Evolutionary conservation across 2,797 vertebrate genomes (phyloP).

Genomic region (Nannoperca australis): DNA sequence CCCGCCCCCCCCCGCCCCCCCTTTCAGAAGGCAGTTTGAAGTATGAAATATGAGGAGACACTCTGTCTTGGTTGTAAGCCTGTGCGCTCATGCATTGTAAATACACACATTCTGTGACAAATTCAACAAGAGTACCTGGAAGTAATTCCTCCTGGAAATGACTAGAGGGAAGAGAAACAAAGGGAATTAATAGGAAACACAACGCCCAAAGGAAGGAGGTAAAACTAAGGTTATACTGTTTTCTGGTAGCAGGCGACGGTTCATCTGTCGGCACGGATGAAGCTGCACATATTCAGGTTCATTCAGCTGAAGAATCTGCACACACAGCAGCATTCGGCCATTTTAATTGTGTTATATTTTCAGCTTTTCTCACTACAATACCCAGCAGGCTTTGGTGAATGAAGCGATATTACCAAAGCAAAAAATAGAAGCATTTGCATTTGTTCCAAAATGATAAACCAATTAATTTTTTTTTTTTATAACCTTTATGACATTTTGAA

Average conservation of each 20-base stretch:
- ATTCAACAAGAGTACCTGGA: neutral
- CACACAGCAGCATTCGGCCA: neutral
- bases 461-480: neutral
- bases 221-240: neutral
- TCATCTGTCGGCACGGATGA: neutral
- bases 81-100: conserved; percentile 1
- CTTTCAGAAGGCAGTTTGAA: conserved; percentile 21
- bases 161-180: neutral
- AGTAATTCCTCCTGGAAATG: conserved; percentile 27
- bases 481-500: neutral
- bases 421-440: neutral
- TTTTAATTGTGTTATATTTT: neutral
- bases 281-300: neutral
- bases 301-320: neutral
- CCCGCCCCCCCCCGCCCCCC: too few relatives aligned
- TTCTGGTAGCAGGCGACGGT: neutral
- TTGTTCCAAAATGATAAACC: neutral
- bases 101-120: conserved; percentile 7
- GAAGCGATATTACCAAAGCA: neutral
- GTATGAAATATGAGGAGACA: conserved; percentile 30
- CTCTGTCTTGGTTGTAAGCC: conserved; percentile 12
- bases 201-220: neutral
- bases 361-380: neutral
- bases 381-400: neutral
- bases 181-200: neutral